Percentiles rank a stretch among this genome's conserved stretches.
Conservation (phyloP, 1,140 invertebrate species). For the Penaeus vannamei region DNA sequence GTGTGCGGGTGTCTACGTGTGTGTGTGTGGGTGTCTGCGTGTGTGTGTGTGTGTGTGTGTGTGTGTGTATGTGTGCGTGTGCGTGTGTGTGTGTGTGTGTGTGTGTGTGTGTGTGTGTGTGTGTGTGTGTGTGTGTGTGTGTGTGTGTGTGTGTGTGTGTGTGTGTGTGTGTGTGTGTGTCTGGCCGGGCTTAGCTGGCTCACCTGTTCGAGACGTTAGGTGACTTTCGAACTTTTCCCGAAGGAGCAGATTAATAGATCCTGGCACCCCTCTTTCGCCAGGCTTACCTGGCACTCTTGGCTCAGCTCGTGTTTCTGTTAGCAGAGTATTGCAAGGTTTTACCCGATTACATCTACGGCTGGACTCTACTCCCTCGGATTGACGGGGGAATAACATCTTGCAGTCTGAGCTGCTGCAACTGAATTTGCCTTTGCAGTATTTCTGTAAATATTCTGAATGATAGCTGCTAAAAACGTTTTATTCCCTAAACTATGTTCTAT, state of each 20-base stretch:
- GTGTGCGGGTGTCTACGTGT: not conserved
- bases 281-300: too few species aligned
- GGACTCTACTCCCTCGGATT: too few species aligned
- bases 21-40: not conserved
- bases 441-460: too few species aligned
- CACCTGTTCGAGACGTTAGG: too few species aligned
- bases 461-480: too few species aligned
- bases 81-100: not conserved
- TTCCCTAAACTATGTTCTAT: not conserved
- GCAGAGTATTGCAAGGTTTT: too few species aligned
- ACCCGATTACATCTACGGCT: too few species aligned
- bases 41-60: not conserved
- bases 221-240: not conserved
- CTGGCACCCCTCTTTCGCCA: too few species aligned
- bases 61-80: not conserved
- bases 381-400: too few species aligned
- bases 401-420: too few species aligned
- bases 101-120: not conserved
- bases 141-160: not conserved
- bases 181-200: not conserved
- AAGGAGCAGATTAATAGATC: not conserved
- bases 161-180: not conserved
- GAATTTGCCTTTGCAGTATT: too few species aligned
- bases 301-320: too few species aligned
- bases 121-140: not conserved